Base-by-base conservation (phyloP, 2,888 invertebrate species). In the Leptopterna dolabrata region DNA sequence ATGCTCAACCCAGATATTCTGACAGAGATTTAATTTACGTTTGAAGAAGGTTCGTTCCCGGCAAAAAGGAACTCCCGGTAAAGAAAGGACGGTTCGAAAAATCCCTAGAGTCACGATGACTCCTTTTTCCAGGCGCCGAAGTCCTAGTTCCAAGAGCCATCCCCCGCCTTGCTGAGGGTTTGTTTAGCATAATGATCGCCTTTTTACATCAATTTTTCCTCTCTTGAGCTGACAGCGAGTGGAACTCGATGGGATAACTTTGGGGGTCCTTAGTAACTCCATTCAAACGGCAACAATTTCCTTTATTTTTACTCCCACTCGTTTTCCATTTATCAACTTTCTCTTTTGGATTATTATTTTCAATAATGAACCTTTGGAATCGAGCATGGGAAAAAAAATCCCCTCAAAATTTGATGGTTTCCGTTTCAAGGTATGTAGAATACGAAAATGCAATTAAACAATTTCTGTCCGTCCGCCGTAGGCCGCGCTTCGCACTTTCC, bases 171-270 rank as follows among this genome's bases (percentile, higher is more conserved):
- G 19, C 11, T 76, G 76, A 76, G n/a, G 76, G 43, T 76, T 76
- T 76, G 76, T 76, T 76, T 76, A 76, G 76, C 76, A 76, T 76
- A 76, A 76, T 76, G 76, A 43, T 63, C 76, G 36, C 76, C 36
- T 76, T 76, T 76, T 76, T 36, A 19, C n/a, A 43, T 76, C 76
- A 76, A 41, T 55, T 43, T 36, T 76, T 30, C 36, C 36, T 19
- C 63, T 63, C 27, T 36, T n/a, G 24, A 63, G 27, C 6, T 63
- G 63, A 63, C 63, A 63, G 63, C 63, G 24, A 63, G 63, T 63
- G 63, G 63, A 63, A 63, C 24, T 63, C 55, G 24, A 63, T 24
- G 63, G 27, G 63, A 63, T 63, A 63, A 55, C n/a, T 63, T 63
- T 63, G 63, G 51, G n/a, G 63, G 63, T 24, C 63, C 63, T 63